Base-by-base conservation (phyloP, 1,140 invertebrate genomes). In the Apis mellifera region DNA sequence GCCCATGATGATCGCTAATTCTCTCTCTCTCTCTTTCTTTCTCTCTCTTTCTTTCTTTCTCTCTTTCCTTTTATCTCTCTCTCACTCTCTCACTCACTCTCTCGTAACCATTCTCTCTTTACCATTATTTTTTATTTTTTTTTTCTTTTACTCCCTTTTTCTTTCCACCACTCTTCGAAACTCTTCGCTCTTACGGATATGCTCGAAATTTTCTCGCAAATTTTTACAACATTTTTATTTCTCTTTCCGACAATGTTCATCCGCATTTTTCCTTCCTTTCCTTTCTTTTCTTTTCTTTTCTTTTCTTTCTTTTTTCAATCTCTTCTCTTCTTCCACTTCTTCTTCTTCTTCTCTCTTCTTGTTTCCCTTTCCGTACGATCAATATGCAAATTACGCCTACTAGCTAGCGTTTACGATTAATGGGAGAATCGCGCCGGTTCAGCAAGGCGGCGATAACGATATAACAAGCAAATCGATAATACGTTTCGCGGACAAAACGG, bases 391-490 rank as follows among this genome's bases (percentile, higher is more conserved):
- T 7, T 50, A 57, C 59, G 54, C 75, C 50, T 64, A 21, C n/a
- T 13, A 62, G 64, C 19, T 59, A 78, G 26, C 54, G 59, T 82
- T 32, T 62, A 78, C 70, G 55, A 74, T 60, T 42, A 57, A 65
- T 54, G 55, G 21, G 32, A 26, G 72, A 68, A 68, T 62, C 62
- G 65, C 72, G 55, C n/a, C 2, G 50, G 23, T 83, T 42, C 32
- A 64, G 50, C 57, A 42, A 60, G 52, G 26, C 13, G 77, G 2
- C 48, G 69, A 77, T 78, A 69, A 82, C 60, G 42, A 82, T 59
- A 78, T 78, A 60, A 59, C 42, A 68, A 79, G 60, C 60, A 23
- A 52, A 76, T 83, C 72, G 75, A 80, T 84, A 48, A 78, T 55
- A 50, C 52, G 17, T 84, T 59, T 60, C 21, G 48, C 70, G 62